Percentiles rank a stretch among this genome's conserved stretches.
phyloP scores from a whole-genome alignment of 2,113 vertebrate species.

The Boulengeromyrus knoepffleri region DNA sequence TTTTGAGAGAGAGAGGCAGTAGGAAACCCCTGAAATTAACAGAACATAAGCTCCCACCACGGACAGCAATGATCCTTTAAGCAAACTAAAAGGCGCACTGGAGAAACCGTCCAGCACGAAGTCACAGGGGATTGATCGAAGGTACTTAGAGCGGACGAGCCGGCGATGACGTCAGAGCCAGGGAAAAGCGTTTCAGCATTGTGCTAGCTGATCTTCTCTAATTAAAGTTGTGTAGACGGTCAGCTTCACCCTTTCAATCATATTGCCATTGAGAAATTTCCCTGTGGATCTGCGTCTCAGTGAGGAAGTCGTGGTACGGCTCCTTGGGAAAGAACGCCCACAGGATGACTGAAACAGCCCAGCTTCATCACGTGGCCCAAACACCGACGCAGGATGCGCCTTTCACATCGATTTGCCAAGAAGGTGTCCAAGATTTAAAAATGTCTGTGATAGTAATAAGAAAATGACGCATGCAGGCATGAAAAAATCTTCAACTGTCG shows the following conservation, averaged over 20 bases:
- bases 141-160: not conserved
- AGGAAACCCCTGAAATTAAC: not conserved
- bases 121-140: not conserved
- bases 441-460: not conserved
- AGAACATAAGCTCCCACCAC: not conserved
- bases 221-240: not conserved
- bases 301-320: not conserved
- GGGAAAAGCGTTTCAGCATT: not conserved
- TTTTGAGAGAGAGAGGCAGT: not conserved
- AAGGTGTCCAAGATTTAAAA: conserved; percentile 6
- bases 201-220: not conserved
- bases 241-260: not conserved
- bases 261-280: not conserved
- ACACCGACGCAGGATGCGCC: not conserved
- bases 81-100: not conserved
- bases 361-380: not conserved
- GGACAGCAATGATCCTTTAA: not conserved
- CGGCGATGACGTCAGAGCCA: not conserved
- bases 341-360: not conserved
- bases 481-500: conserved; percentile 1
- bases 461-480: not conserved
- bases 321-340: not conserved
- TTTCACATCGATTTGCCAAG: conserved; percentile 5
- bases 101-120: not conserved
- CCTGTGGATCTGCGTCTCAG: not conserved